Conservation (phyloP, 2,888 invertebrate species). For the Pimpla rufipes region DNA sequence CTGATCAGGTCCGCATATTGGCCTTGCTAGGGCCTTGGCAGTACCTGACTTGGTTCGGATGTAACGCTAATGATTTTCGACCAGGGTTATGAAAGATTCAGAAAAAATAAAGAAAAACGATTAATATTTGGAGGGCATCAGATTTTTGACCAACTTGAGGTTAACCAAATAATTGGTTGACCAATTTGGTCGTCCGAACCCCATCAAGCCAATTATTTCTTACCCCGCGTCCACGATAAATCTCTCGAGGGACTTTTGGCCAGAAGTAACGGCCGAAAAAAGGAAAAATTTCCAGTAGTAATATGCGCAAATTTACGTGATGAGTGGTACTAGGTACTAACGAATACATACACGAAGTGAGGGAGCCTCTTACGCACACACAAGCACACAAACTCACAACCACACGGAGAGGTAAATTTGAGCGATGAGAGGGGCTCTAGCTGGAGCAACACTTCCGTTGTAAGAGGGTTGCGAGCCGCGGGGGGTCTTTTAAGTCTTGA, state of each 20-base stretch:
- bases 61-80: no score
- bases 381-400: no score
- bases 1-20: no score
- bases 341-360: conserved; percentile 44
- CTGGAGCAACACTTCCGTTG: conserved; percentile 66
- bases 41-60: no score
- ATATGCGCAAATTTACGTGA: conserved; percentile 8
- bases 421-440: conserved; percentile 45
- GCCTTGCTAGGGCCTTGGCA: background rate
- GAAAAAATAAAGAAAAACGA: no score
- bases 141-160: no score
- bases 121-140: no score
- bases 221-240: background rate
- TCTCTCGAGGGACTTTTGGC: background rate
- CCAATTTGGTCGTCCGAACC: no score
- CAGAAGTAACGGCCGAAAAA: background rate
- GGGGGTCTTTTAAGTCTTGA: conserved; percentile 63
- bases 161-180: no score
- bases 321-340: conserved; percentile 14
- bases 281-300: background rate
- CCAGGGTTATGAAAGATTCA: no score
- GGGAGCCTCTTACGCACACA: conserved; percentile 15
- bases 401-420: conserved; percentile 6
- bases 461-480: conserved; percentile 51
- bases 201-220: no score